phyloP scores from a whole-genome alignment of 2,888 invertebrate genomes.

The Rotaria macrura region DNA sequence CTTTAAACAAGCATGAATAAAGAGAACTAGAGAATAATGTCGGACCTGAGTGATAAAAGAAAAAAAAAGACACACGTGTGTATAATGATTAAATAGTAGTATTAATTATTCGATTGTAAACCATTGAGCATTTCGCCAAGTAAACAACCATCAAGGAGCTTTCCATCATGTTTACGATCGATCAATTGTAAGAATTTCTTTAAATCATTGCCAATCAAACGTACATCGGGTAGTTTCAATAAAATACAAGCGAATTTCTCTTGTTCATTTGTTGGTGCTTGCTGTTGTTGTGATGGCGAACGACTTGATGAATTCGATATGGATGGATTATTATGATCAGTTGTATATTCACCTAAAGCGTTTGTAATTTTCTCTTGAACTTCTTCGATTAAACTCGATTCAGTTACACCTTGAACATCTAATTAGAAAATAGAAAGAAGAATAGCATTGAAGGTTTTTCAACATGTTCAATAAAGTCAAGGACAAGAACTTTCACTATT shows the following conservation, averaged over 20 bases:
- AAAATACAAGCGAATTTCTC: constrained; percentile 32
- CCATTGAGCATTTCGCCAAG: constrained; percentile 34
- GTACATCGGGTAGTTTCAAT: constrained; percentile 32
- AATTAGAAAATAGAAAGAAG: background rate
- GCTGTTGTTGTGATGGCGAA: background rate
- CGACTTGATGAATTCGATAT: background rate
- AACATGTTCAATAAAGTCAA: no score
- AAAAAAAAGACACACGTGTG: background rate
- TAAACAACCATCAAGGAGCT: constrained; percentile 30
- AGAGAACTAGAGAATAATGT: background rate
- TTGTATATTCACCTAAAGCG: constrained; percentile 32
- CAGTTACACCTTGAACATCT: constrained; percentile 31
- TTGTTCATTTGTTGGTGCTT: background rate
- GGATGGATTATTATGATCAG: background rate
- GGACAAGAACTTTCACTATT: no score
- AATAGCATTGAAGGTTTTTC: no score
- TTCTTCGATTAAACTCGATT: constrained; percentile 28
- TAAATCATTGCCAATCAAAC: constrained; percentile 32
- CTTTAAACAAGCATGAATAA: background rate
- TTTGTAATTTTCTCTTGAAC: constrained; percentile 29
- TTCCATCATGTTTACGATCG: constrained; percentile 26
- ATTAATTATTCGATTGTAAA: constrained; percentile 19
- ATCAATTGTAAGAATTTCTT: constrained; percentile 28
- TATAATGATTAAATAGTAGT: background rate
- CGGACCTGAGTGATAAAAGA: constrained; percentile 1